Evolutionary conservation across 2,113 vertebrate genomes (phyloP).

Genomic region (Erinaceus europaeus): DNA sequence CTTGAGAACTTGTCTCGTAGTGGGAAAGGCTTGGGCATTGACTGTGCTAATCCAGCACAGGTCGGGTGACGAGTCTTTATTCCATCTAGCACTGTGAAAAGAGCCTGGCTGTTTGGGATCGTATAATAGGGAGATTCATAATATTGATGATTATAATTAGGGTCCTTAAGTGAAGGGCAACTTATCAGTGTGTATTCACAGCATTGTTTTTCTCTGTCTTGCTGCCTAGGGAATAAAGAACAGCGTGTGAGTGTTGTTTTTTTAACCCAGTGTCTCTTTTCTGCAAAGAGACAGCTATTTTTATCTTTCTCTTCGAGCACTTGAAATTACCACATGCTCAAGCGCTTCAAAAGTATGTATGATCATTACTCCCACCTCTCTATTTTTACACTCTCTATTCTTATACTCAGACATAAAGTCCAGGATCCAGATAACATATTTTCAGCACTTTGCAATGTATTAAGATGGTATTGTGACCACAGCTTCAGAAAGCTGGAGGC

Average conservation of each 20-base stretch:
- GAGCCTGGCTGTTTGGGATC: too few relatives aligned
- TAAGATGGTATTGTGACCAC: neutral
- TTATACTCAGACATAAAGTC: neutral
- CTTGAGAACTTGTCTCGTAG: too few relatives aligned
- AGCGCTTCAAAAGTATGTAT: constrained; percentile 1
- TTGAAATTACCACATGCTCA: constrained; percentile 11
- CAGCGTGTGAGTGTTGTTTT: neutral
- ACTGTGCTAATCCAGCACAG: too few relatives aligned
- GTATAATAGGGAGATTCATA: too few relatives aligned
- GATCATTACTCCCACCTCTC: neutral
- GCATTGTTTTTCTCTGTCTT: neutral
- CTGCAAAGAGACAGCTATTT: constrained; percentile 11
- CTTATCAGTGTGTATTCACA: neutral
- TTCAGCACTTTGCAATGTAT: neutral
- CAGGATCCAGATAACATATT: neutral
- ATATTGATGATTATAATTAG: neutral
- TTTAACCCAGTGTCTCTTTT: neutral
- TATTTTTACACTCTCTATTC: neutral
- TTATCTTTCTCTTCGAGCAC: neutral
- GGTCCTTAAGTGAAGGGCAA: neutral
- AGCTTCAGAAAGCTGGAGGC: neutral
- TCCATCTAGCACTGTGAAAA: too few relatives aligned
- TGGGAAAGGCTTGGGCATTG: too few relatives aligned
- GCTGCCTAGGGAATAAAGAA: neutral
- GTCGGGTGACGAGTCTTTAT: too few relatives aligned